Conservation (phyloP, 1,140 invertebrate species). For the Danaus plexippus region DNA sequence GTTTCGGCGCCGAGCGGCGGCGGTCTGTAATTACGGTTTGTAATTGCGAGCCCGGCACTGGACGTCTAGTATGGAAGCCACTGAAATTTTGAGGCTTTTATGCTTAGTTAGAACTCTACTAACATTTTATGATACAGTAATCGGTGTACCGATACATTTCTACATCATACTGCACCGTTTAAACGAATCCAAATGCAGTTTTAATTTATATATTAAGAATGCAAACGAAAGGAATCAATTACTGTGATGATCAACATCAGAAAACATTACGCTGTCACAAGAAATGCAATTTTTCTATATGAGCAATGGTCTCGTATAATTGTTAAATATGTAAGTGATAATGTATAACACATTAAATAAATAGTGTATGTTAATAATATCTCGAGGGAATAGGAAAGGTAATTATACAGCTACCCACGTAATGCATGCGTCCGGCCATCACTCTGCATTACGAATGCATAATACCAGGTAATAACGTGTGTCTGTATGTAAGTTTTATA, state of each 20-base stretch:
- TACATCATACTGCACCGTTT: too few species aligned
- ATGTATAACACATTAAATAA: conserved; percentile 24
- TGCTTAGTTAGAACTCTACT: too few species aligned
- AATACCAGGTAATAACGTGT: conserved; percentile 13
- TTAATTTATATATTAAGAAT: too few species aligned
- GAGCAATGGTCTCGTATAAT: not conserved
- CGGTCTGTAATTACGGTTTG: conserved; percentile 66
- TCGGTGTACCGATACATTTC: too few species aligned
- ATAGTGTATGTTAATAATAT: conserved; percentile 13
- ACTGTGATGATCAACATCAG: too few species aligned
- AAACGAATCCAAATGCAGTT: too few species aligned
- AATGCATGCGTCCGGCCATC: conserved; percentile 23
- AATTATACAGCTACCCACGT: conserved; percentile 28
- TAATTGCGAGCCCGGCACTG: conserved; percentile 57
- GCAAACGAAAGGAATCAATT: too few species aligned
- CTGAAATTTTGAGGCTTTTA: conserved; percentile 39
- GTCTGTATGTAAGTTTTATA: conserved; percentile 6
- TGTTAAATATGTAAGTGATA: conserved; percentile 18
- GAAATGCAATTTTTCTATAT: too few species aligned
- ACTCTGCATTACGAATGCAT: conserved; percentile 12
- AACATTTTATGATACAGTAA: too few species aligned
- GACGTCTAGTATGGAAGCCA: conserved; percentile 39
- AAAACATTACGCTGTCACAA: too few species aligned
- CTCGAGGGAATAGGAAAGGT: conserved; percentile 22
- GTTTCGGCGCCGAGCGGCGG: conserved; percentile 62